Evolutionary conservation across 1,140 invertebrate genomes (phyloP), one percentile per base, ranked within the genome.

Genomic region (Drosophila pruinosa): DNA sequence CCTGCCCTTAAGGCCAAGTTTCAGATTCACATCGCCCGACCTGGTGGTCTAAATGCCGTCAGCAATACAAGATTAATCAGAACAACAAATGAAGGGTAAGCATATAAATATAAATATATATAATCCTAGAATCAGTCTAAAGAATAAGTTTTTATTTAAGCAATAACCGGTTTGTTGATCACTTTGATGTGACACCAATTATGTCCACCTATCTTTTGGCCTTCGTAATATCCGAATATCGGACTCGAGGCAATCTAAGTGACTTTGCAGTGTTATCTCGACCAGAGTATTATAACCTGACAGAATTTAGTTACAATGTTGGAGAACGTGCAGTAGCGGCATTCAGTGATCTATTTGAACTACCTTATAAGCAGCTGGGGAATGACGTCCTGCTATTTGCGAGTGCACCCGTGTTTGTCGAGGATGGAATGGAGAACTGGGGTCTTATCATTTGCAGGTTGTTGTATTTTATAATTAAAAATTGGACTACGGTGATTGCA

Each of bases 361-460:
- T 92, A 6, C 28, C 64, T 1, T 94, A 93, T 39, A 74, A 64
- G 3, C 19, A 64, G 0, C 47, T 91, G 53, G 89, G 56, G 72
- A 92, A 93, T 31, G 78, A 90, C 0, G 93, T 94, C 53, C 81
- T 94, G 67, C 94, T 95, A 89, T 93, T 95, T 73, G 93, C 95
- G 5, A 95, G 95, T 0, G 93, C 97, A 2, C 95, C 96, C 0
- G 94, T 96, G 77, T 97, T 97, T 75, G 93, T 93, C 1, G 93
- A 94, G 54, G 95, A 95, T 6, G 96, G 95, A 31, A 97, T 97
- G 96, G 96, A 97, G 81, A 96, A 97, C 91, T 97, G 96, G 96
- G 96, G 95, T 8, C 90, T 97, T 1, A 93, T 96, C 36, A 95
- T 95, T 1, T 97, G 94, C 52, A 86, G 70, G 86, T 89, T 21